Conservation (phyloP, 2,888 invertebrate species). For the Plagiodera versicolora region DNA sequence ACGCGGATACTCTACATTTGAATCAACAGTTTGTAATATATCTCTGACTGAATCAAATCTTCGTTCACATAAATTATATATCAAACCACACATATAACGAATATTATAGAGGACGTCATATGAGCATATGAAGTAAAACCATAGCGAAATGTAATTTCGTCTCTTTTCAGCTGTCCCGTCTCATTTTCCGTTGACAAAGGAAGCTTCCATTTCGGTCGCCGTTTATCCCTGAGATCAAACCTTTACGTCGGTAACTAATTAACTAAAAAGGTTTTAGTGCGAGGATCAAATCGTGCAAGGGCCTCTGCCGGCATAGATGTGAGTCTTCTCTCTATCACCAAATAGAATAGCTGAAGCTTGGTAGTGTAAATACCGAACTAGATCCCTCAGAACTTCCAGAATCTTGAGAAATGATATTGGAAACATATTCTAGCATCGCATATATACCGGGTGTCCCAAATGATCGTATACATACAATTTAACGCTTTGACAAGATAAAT, state of each 20-base stretch:
- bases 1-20: too few relatives aligned
- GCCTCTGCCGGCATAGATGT: not conserved
- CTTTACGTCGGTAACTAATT: not conserved
- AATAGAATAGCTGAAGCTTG: not conserved
- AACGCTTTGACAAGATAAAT: too few relatives aligned
- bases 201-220: not conserved
- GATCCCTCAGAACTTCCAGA: not conserved
- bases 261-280: not conserved
- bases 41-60: too few relatives aligned
- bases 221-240: not conserved
- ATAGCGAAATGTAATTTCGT: not conserved
- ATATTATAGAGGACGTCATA: not conserved
- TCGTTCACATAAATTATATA: too few relatives aligned
- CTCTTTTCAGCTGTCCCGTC: not conserved
- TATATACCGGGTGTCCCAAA: too few relatives aligned
- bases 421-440: too few relatives aligned
- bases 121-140: not conserved
- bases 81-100: too few relatives aligned
- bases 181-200: not conserved
- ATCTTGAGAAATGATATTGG: too few relatives aligned
- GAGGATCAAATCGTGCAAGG: not conserved
- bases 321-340: not conserved
- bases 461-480: too few relatives aligned
- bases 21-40: too few relatives aligned
- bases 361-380: not conserved